A percentile compares a stretch with the other conserved stretches of the same genome.
These are phyloP conservation scores for Cataglyphis cursor DNA, from an alignment of 2,888 invertebrate genomes.

Conservation along the genomic window DNA sequence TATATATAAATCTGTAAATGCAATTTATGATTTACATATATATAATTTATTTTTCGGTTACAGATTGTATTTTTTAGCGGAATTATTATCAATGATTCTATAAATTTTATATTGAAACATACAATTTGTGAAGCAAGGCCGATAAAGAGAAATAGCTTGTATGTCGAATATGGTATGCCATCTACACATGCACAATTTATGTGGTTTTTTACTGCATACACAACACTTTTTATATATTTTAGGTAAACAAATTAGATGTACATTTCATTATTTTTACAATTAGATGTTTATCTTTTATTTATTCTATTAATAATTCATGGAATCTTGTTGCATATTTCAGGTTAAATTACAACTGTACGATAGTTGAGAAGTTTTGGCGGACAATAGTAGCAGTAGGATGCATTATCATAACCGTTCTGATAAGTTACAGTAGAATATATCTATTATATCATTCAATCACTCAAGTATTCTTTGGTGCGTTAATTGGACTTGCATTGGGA, in stretches of 20 bases:
- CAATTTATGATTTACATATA: neutral
- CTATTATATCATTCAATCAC: slow-evolving; percentile 94
- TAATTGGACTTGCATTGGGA: slow-evolving; percentile 92
- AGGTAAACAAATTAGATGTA: slow-evolving; percentile 89
- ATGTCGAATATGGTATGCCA: slow-evolving; percentile 96
- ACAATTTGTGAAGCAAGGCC: slow-evolving; percentile 94
- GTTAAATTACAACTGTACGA: slow-evolving; percentile 93
- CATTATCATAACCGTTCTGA: slow-evolving; percentile 88
- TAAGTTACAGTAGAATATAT: slow-evolving; percentile 93
- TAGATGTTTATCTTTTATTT: neutral
- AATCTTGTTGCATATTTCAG: slow-evolving; percentile 86
- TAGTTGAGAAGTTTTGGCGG: slow-evolving; percentile 92
- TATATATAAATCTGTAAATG: slow-evolving; percentile 23
- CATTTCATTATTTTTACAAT: neutral
- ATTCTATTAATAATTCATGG: neutral
- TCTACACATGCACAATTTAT: slow-evolving; percentile 96
- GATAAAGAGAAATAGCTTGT: slow-evolving; percentile 89
- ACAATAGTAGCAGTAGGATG: slow-evolving; percentile 90
- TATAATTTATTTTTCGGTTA: slow-evolving; percentile 51
- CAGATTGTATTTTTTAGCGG: slow-evolving; percentile 95
- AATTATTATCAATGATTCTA: slow-evolving; percentile 91
- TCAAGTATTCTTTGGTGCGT: slow-evolving; percentile 93
- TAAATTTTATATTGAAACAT: slow-evolving; percentile 94
- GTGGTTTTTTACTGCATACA: slow-evolving; percentile 96
- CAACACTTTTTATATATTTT: slow-evolving; percentile 94